These are phyloP conservation scores for Simalia tracyae DNA, from an alignment of 2,797 vertebrate species.

Conservation along the genomic window DNA sequence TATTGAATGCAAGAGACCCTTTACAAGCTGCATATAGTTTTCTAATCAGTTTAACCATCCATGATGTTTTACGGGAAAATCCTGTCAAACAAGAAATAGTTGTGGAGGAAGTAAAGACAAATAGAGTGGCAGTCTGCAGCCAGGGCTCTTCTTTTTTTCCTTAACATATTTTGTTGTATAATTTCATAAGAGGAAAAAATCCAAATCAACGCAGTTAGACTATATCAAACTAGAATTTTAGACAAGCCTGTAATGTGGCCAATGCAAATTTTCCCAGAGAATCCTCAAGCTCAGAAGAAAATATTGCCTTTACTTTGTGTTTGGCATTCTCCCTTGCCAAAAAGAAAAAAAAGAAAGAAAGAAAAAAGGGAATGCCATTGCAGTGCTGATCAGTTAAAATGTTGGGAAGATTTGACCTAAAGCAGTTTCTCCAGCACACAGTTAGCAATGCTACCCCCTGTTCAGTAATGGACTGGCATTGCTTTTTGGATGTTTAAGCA, in stretches of 20 bases:
- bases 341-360: not conserved
- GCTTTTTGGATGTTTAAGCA: not conserved
- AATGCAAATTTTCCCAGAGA: not conserved
- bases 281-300: not conserved
- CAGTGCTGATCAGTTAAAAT: not conserved
- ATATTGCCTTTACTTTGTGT: not conserved
- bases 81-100: not conserved
- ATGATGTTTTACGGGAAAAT: not conserved
- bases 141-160: not conserved
- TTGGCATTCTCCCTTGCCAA: not conserved
- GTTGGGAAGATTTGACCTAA: not conserved
- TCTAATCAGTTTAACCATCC: not conserved
- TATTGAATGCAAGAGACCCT: not conserved
- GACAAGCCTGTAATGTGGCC: not conserved
- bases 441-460: not conserved
- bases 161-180: not conserved
- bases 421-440: not conserved
- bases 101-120: not conserved
- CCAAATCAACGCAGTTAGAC: not conserved
- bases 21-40: not conserved
- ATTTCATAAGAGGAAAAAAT: not conserved
- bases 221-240: not conserved
- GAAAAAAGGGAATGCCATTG: not conserved
- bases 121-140: not conserved
- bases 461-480: not conserved